These are phyloP conservation scores for Psilopogon haemacephalus DNA, from an alignment of 2,113 vertebrate species.

Conservation along the genomic window DNA sequence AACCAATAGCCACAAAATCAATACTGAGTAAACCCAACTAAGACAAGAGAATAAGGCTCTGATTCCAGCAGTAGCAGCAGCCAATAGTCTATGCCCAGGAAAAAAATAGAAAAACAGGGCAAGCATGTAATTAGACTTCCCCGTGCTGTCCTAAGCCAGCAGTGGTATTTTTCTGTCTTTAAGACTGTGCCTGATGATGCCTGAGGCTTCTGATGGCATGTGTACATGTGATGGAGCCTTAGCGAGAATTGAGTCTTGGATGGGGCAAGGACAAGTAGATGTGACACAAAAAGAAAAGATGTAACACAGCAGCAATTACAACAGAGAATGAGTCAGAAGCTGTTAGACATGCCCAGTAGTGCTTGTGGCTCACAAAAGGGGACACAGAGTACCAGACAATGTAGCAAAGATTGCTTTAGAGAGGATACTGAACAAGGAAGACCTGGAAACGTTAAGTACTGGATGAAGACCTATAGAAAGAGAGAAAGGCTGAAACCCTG, in stretches of 20 bases:
- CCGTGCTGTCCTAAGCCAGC: neutral
- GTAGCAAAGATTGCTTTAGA: neutral
- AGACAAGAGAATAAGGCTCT: neutral
- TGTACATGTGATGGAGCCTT: neutral
- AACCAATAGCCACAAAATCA: constrained; percentile 19
- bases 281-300: neutral
- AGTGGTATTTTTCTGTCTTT: constrained; percentile 1
- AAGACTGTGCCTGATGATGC: neutral
- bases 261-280: neutral
- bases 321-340: constrained; percentile 22
- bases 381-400: neutral
- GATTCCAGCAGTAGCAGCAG: constrained; percentile 8
- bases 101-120: neutral
- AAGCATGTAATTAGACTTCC: constrained; percentile 48
- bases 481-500: neutral
- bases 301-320: neutral
- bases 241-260: neutral
- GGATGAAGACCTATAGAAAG: neutral
- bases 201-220: constrained; percentile 7
- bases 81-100: neutral
- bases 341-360: neutral
- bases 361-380: neutral
- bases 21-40: constrained; percentile 10
- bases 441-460: neutral
- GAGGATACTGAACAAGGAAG: neutral